phyloP scores from a whole-genome alignment of 92 coral and sea anemone species.

The Isaurus tuberculatus region DNA sequence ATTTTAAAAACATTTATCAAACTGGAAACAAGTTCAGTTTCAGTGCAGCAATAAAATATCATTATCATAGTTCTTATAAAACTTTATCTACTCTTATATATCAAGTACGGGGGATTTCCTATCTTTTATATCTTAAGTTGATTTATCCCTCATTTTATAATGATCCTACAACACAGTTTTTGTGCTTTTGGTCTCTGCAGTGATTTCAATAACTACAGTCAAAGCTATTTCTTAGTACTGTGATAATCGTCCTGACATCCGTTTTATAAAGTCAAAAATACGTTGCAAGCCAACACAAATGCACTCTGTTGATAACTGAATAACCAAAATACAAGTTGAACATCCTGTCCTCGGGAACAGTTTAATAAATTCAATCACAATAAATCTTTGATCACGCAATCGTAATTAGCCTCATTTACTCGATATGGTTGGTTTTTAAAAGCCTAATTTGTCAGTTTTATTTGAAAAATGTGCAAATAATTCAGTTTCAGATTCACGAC shows the following conservation, averaged over 20 bases:
- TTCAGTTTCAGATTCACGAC: not conserved
- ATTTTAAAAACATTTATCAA: too few relatives aligned
- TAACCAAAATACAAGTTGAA: not conserved
- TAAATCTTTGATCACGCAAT: conserved; percentile 37
- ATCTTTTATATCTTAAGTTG: not conserved
- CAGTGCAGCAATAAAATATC: too few relatives aligned
- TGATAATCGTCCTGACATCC: not conserved
- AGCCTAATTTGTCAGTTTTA: too few relatives aligned
- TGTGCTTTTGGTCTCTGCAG: not conserved
- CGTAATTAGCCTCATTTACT: not conserved
- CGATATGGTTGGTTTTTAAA: not conserved
- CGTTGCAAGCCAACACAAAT: not conserved
- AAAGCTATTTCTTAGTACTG: not conserved
- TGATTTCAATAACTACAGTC: not conserved
- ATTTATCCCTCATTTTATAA: not conserved
- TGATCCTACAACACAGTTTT: not conserved
- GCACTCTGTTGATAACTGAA: conserved; percentile 30
- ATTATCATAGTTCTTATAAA: not conserved
- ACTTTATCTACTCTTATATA: not conserved
- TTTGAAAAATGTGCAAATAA: not conserved
- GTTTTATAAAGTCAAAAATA: not conserved
- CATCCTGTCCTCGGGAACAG: not conserved
- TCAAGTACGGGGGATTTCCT: not conserved
- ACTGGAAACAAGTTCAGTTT: too few relatives aligned
- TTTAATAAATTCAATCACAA: not conserved